phyloP scores from a whole-genome alignment of 2,888 invertebrate genomes.

The Mythimna pallens region DNA sequence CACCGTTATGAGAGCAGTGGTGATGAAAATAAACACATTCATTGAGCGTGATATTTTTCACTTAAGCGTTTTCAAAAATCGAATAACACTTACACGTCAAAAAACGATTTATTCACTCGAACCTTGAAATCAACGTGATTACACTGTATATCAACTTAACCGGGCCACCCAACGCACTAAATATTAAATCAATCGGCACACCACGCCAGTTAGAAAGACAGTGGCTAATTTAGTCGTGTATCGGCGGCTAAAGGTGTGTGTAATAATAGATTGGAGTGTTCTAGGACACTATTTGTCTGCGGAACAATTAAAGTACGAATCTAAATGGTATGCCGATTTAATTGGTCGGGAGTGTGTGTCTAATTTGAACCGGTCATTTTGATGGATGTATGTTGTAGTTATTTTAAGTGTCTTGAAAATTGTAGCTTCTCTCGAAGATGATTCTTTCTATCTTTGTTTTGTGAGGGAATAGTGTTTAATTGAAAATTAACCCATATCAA shows the following conservation, averaged over 20 bases:
- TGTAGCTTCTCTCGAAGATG: too few species aligned
- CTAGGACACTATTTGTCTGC: slow-evolving; percentile 34
- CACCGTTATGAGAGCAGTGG: too few species aligned
- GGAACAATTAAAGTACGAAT: slow-evolving; percentile 26
- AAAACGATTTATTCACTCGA: neutral
- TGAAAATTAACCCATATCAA: too few species aligned
- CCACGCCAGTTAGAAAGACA: slow-evolving; percentile 8
- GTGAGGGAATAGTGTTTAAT: too few species aligned
- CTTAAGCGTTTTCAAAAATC: too few species aligned
- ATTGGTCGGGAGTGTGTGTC: slow-evolving; percentile 37
- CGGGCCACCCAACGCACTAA: neutral
- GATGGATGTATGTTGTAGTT: neutral
- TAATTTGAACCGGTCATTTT: slow-evolving; percentile 10
- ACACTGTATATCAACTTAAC: slow-evolving; percentile 38
- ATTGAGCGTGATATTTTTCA: neutral
- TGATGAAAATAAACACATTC: too few species aligned
- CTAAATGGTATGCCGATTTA: slow-evolving; percentile 26
- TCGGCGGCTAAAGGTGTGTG: slow-evolving; percentile 38
- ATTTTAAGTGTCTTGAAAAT: neutral
- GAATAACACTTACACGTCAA: slow-evolving; percentile 29
- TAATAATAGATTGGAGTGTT: slow-evolving; percentile 43
- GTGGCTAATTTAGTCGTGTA: slow-evolving; percentile 37
- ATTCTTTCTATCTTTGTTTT: too few species aligned
- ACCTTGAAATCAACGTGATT: neutral
- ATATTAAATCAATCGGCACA: slow-evolving; percentile 21